phyloP scores from a whole-genome alignment of 2,888 invertebrate genomes.

The Chalcis sispes region DNA sequence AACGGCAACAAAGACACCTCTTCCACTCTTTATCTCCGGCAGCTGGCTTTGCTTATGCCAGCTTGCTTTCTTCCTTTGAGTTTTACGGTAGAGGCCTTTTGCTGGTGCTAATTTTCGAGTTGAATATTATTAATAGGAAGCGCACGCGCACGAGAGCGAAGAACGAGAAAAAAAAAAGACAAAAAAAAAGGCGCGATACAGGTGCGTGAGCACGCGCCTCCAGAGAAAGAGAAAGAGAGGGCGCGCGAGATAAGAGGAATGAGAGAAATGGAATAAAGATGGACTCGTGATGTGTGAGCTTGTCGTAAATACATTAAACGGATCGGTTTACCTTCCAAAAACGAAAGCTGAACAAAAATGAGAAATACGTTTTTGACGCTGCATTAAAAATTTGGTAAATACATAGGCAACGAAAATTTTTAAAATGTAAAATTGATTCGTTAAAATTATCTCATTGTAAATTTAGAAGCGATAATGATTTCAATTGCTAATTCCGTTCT shows the following conservation, averaged over 20 bases:
- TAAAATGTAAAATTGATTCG: too few species aligned
- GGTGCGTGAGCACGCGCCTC: constrained; percentile 18
- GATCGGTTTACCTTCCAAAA: constrained; percentile 6
- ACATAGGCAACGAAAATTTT: too few species aligned
- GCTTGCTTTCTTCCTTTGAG: background rate
- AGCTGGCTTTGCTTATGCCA: constrained; percentile 18
- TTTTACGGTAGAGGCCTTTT: constrained; percentile 1
- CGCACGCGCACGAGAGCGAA: constrained; percentile 28
- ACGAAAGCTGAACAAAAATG: background rate
- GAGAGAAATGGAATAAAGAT: background rate
- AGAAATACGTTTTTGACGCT: too few species aligned
- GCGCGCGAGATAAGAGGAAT: too few species aligned
- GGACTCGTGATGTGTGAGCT: background rate
- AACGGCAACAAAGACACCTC: constrained; percentile 53
- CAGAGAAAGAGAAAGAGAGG: background rate
- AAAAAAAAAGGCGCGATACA: constrained; percentile 20
- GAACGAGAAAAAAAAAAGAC: constrained; percentile 7
- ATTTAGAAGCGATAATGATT: too few species aligned
- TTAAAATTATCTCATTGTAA: too few species aligned
- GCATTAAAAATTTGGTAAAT: too few species aligned
- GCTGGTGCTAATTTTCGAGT: constrained; percentile 68
- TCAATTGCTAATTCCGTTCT: too few species aligned
- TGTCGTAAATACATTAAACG: background rate
- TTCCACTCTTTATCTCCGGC: background rate
- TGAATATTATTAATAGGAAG: constrained; percentile 70